Evolutionary conservation across 2,113 vertebrate genomes (phyloP), one percentile per base, ranked within the genome.

Genomic region (Mormyrus lacerda): DNA sequence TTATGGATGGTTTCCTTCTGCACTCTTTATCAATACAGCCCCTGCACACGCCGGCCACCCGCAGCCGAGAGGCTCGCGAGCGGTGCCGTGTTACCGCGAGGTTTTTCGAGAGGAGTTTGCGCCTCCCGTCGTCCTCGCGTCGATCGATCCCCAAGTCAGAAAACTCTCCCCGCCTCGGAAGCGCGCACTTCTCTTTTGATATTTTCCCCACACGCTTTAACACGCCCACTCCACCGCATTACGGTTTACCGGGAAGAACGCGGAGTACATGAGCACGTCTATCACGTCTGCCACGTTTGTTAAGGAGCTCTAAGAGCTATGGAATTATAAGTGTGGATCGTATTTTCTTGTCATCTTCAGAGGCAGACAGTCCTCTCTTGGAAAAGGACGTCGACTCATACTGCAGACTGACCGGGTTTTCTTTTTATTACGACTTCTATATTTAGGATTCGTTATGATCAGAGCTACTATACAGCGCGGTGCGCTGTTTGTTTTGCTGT

Each of bases 391-490:
- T 21, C 47, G 44, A n/a, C 11, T 2, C 4, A 10, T 27, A 48
- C 83, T 19, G 44, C 44, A 13, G 24, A 85, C 15, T 24, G 15
- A 9, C 24, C 24, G 45, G 10, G 9, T 27, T 48, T 84, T 17
- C n/a, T 84, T 2, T 0, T 0, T n/a, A 3, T 4, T 48, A 9
- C 21, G 17, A 4, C 35, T n/a, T 4, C 3, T 13, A 35, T 35
- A 39, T 51, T 79, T 39, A 19, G 6, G 21, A 15, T 79, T 87
- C 86, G 90, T 61, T 1, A 96, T 95, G 96, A 91, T 94, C 91
- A 95, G 82, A 79, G 88, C 58, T 73, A 91, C 91, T 58, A 0
- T 90, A 2, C 92, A 53, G 9, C 89, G 88, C 48, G 19, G 90
- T 3, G 87, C 87, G 19, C 89, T 92, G 45, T 0, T 94, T 45